Evolutionary conservation across 2,888 invertebrate species (phyloP).

Genomic region (Monopis laevigella): DNA sequence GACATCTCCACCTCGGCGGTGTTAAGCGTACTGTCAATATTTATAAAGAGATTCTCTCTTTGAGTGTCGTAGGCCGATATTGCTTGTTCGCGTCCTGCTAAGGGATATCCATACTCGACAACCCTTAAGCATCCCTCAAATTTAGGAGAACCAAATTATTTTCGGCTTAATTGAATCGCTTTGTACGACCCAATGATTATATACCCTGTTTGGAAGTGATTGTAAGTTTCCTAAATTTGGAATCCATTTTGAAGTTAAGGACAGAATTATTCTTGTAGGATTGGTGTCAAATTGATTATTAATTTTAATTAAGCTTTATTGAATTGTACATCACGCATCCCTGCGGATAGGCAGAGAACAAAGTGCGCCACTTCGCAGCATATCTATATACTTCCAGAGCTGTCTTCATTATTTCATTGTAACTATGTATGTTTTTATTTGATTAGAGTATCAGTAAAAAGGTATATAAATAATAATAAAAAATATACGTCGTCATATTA

Average conservation of each 20-base stretch:
- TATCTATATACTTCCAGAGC: too few relatives aligned
- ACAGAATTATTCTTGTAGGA: background rate
- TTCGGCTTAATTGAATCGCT: background rate
- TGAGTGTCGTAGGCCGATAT: conserved; percentile 9
- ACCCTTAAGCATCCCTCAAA: background rate
- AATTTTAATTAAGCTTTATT: too few relatives aligned
- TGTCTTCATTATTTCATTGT: too few relatives aligned
- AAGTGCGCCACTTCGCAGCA: too few relatives aligned
- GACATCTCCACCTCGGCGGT: too few relatives aligned
- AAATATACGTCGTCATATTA: too few relatives aligned
- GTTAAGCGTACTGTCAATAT: conserved; percentile 9
- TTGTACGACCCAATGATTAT: background rate
- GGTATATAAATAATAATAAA: too few relatives aligned
- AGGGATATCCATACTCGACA: background rate
- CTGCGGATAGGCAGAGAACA: too few relatives aligned
- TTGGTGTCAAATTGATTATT: background rate
- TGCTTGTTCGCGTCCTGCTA: conserved; percentile 8
- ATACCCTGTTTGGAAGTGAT: background rate
- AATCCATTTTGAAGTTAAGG: background rate
- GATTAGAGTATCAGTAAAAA: too few relatives aligned
- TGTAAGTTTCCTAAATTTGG: background rate
- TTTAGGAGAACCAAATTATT: too few relatives aligned
- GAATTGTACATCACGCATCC: too few relatives aligned
- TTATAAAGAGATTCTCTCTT: conserved; percentile 5
- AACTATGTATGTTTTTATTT: too few relatives aligned